phyloP scores from a whole-genome alignment of 2,797 vertebrate species.

The Chanos chanos region DNA sequence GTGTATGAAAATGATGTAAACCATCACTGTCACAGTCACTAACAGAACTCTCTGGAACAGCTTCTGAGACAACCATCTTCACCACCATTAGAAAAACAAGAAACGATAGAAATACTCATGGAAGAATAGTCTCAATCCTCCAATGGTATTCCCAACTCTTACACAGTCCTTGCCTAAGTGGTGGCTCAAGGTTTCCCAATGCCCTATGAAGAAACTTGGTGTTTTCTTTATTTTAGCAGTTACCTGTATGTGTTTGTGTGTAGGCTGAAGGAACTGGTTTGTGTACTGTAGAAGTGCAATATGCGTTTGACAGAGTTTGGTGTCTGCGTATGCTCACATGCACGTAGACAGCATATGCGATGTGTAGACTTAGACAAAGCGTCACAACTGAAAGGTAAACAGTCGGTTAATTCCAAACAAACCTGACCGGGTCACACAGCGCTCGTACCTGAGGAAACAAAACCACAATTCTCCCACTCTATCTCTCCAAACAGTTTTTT shows the following conservation, averaged over 20 bases:
- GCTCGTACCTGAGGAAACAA: slow-evolving; percentile 5
- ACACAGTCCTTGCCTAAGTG: no score
- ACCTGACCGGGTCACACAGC: not conserved
- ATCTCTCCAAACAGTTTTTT: not conserved
- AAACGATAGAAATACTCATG: no score
- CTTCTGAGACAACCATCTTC: no score
- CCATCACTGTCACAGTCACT: no score
- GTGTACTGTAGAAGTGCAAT: slow-evolving; percentile 3
- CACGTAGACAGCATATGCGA: not conserved
- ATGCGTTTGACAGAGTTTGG: not conserved
- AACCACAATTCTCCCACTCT: not conserved
- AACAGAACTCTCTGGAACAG: no score
- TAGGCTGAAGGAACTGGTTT: not conserved
- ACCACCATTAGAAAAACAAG: no score
- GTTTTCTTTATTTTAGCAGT: not conserved
- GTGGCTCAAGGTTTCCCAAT: no score
- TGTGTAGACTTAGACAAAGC: not conserved
- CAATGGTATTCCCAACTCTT: no score
- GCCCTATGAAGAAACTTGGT: no score
- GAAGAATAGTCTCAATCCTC: no score
- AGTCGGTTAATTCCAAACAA: slow-evolving; percentile 1
- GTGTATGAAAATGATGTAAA: no score
- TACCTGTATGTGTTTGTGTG: not conserved
- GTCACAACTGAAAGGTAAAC: slow-evolving; percentile 4
- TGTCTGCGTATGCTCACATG: not conserved